A percentile compares a stretch with the other conserved stretches of the same genome.
These are phyloP conservation scores for Eupithecia vulgata DNA, from an alignment of 2,888 invertebrate species.

Conservation along the genomic window DNA sequence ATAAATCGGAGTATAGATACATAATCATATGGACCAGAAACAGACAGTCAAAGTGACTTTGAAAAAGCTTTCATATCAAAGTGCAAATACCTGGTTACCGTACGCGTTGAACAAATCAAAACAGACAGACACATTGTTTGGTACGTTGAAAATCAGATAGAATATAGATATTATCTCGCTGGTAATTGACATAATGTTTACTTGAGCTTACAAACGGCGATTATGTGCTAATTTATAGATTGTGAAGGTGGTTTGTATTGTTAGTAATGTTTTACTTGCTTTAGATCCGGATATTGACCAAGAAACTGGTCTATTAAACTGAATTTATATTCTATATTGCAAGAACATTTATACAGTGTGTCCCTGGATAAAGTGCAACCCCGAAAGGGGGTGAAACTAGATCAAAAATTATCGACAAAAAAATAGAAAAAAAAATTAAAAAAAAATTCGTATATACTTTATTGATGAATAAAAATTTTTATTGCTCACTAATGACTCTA, in stretches of 20 bases:
- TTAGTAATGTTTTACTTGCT: conserved; percentile 6
- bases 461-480: too few relatives aligned
- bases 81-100: neutral
- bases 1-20: neutral
- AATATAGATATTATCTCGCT: conserved; percentile 46
- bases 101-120: neutral
- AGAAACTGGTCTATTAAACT: neutral
- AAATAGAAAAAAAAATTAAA: too few relatives aligned
- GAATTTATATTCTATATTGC: conserved; percentile 1
- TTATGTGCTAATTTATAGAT: conserved; percentile 13
- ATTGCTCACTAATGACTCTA: too few relatives aligned
- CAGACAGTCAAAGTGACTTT: neutral
- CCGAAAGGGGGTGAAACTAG: too few relatives aligned
- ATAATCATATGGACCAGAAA: neutral
- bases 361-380: too few relatives aligned
- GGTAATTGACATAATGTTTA: conserved; percentile 48
- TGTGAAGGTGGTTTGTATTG: neutral
- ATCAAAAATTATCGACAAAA: too few relatives aligned
- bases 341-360: neutral
- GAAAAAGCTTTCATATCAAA: neutral
- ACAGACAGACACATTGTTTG: conserved; percentile 5
- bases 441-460: too few relatives aligned
- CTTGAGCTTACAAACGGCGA: conserved; percentile 21
- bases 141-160: neutral
- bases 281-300: neutral